Evolutionary conservation across 1,140 invertebrate genomes (phyloP).

Genomic region (Steinernema khuongi): DNA sequence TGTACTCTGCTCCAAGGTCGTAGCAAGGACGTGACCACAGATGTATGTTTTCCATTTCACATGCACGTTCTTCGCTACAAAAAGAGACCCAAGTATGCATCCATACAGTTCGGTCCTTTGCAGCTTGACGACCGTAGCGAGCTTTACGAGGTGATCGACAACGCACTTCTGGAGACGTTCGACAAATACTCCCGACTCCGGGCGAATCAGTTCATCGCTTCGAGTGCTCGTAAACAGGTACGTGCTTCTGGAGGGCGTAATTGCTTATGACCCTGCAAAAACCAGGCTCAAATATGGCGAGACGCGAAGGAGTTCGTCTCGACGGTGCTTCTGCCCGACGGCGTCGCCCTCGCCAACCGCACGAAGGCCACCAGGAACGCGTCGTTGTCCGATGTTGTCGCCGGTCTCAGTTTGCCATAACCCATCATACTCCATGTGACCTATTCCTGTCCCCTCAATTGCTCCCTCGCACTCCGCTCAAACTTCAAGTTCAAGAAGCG

Average conservation of each 20-base stretch:
- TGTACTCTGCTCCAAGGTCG: neutral
- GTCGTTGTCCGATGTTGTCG: neutral
- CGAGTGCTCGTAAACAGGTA: constrained; percentile 37
- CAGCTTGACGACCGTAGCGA: constrained; percentile 23
- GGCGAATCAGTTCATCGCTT: constrained; percentile 35
- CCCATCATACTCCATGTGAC: too few species aligned
- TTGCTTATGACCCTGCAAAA: neutral
- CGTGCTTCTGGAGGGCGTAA: neutral
- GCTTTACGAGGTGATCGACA: constrained; percentile 14
- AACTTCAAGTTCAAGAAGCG: neutral
- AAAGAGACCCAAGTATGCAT: too few species aligned
- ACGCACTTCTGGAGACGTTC: constrained; percentile 35
- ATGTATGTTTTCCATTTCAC: neutral
- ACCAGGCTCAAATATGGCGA: constrained; percentile 34
- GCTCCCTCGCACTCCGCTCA: neutral
- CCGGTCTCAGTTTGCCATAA: neutral
- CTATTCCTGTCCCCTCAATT: neutral
- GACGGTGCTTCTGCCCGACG: constrained; percentile 29
- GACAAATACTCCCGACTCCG: constrained; percentile 32
- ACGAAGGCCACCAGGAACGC: constrained; percentile 24
- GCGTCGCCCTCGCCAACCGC: constrained; percentile 32
- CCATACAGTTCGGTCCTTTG: neutral
- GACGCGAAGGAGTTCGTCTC: constrained; percentile 38
- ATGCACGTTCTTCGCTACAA: neutral
- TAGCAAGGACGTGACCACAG: neutral